These are phyloP conservation scores for Sciurus niger DNA, from an alignment of 2,113 vertebrate species.

Conservation along the genomic window DNA sequence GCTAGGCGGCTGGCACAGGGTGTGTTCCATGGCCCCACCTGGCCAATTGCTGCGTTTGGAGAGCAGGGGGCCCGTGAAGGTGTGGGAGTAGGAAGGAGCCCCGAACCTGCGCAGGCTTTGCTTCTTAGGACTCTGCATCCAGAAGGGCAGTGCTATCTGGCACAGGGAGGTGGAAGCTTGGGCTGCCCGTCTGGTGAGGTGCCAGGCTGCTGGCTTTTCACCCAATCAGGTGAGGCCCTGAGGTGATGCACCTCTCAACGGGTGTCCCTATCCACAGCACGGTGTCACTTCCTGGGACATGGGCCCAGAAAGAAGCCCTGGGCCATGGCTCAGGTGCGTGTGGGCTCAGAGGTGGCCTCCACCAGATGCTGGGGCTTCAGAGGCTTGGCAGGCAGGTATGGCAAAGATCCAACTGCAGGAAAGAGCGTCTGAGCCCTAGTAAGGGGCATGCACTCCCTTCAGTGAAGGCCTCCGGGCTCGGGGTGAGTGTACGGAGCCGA, in stretches of 20 bases:
- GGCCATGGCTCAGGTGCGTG: too few species aligned
- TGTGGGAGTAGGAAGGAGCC: too few species aligned
- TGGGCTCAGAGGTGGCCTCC: too few species aligned
- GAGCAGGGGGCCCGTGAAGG: too few species aligned
- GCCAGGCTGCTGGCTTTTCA: not conserved
- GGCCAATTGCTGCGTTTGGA: not conserved
- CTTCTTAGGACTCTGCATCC: too few species aligned
- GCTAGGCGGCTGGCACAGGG: too few species aligned
- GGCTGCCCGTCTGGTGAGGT: not conserved
- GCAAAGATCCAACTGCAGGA: fast-evolving
- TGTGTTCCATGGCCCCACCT: not conserved
- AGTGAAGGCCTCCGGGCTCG: fast-evolving
- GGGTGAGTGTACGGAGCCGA: fast-evolving
- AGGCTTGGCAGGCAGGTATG: fast-evolving
- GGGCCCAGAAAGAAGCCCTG: not conserved
- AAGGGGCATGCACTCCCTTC: too few species aligned
- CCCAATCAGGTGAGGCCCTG: fast-evolving
- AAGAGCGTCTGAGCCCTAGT: too few species aligned
- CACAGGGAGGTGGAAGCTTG: not conserved
- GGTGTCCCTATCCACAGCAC: too few species aligned
- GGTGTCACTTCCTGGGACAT: not conserved
- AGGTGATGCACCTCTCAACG: fast-evolving
- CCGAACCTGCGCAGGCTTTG: too few species aligned
- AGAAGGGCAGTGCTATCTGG: not conserved
- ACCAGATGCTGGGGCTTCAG: fast-evolving